These are phyloP conservation scores for Aptenodytes patagonicus DNA, from an alignment of 2,113 vertebrate genomes.

Conservation along the genomic window DNA sequence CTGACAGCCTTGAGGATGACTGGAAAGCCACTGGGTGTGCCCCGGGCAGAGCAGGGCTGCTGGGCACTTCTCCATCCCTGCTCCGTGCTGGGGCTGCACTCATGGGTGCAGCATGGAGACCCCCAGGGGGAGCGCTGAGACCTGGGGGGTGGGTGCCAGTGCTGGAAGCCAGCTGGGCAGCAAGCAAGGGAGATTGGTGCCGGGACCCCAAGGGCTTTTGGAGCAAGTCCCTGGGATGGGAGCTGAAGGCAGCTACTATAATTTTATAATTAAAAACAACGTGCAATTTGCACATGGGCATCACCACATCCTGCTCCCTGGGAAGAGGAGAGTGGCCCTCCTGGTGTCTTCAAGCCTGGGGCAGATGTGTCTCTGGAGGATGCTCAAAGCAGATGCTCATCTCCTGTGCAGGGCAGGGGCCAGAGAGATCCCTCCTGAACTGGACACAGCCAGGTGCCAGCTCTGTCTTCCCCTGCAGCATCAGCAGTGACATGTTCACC, in stretches of 20 bases:
- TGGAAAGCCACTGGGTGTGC: not conserved
- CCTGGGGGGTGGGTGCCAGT: not conserved
- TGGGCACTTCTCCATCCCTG: not conserved
- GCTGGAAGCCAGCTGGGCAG: not conserved
- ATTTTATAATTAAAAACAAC: not conserved
- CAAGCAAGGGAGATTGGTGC: not conserved
- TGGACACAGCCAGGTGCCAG: not conserved
- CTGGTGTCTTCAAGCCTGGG: not conserved
- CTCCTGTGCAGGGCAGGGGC: not conserved
- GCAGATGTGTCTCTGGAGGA: not conserved
- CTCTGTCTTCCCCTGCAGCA: not conserved
- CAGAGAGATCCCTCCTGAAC: not conserved
- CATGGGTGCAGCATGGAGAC: not conserved
- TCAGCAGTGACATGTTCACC: fast-evolving
- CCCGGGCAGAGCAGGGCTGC: not conserved
- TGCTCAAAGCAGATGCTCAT: not conserved
- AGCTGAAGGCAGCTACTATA: fast-evolving
- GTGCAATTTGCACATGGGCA: not conserved
- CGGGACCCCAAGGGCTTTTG: not conserved
- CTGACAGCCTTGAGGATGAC: fast-evolving
- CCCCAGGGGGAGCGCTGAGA: fast-evolving
- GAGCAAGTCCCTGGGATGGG: not conserved
- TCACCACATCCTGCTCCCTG: not conserved
- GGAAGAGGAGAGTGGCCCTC: not conserved
- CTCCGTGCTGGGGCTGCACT: not conserved